These are phyloP conservation scores for Aurelia aurita DNA, from an alignment of 30 jellyfish, hydroid and myxozoan genomes.

Conservation along the genomic window DNA sequence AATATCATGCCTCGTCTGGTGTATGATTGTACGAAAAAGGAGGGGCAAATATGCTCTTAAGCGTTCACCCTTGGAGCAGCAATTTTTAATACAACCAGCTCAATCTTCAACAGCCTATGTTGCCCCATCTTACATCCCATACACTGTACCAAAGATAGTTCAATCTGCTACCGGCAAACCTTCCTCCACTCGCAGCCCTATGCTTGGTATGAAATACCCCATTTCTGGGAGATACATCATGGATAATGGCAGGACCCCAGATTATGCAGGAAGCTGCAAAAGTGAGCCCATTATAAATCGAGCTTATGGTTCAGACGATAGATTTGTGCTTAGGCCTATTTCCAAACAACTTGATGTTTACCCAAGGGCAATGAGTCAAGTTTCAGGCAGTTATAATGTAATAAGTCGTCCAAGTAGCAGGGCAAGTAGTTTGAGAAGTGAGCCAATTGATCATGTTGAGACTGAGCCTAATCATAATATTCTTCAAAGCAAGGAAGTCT, in stretches of 20 bases:
- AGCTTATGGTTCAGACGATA: constrained; percentile 62
- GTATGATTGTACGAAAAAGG: constrained; percentile 23
- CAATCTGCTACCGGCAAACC: constrained; percentile 28
- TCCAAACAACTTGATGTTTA: constrained; percentile 3
- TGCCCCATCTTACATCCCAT: constrained; percentile 60
- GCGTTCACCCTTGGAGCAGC: constrained; percentile 37
- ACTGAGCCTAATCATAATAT: constrained; percentile 12
- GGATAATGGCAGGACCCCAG: constrained; percentile 16
- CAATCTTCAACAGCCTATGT: not conserved
- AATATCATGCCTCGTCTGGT: constrained; percentile 42
- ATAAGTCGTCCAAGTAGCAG: constrained; percentile 81
- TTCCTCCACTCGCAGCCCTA: not conserved
- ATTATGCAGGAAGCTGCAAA: constrained; percentile 21
- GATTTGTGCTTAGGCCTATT: constrained; percentile 31
- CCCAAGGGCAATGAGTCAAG: constrained; percentile 52
- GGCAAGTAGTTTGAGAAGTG: constrained; percentile 68
- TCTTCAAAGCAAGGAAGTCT: constrained; percentile 48
- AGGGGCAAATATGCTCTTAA: not conserved
- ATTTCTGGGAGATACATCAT: constrained; percentile 19
- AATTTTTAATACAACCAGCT: constrained; percentile 20
- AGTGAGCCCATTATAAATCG: constrained; percentile 57
- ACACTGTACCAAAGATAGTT: constrained; percentile 63
- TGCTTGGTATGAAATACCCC: not conserved
- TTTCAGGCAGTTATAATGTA: not conserved
- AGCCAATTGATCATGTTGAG: constrained; percentile 29